Percentiles rank a stretch among this genome's conserved stretches.
Conservation (phyloP, 2,888 invertebrate species). For the Anthrax anthrax region DNA sequence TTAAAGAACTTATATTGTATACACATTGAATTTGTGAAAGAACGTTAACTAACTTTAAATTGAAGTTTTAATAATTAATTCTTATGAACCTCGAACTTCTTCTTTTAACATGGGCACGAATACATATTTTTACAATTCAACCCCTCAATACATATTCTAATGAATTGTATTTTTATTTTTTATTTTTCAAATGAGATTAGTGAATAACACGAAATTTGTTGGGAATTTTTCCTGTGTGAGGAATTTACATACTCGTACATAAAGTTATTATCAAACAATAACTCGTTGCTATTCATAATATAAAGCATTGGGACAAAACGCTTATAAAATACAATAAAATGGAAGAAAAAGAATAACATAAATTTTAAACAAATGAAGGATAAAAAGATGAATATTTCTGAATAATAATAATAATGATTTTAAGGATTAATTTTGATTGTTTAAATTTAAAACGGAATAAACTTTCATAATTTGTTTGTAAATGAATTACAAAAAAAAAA, state of each 20-base stretch:
- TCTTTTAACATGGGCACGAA: neutral
- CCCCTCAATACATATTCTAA: too few relatives aligned
- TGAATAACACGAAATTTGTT: too few relatives aligned
- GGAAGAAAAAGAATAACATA: neutral
- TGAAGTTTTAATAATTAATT: slow-evolving; percentile 17
- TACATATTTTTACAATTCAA: neutral
- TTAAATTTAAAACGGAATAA: neutral
- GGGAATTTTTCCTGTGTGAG: too few relatives aligned
- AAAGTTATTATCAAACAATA: neutral
- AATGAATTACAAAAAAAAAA: too few relatives aligned
- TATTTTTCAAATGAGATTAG: too few relatives aligned
- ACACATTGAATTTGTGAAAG: neutral
- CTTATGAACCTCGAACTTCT: neutral
- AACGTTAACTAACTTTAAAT: slow-evolving; percentile 11
- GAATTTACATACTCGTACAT: too few relatives aligned
- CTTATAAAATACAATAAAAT: too few relatives aligned
- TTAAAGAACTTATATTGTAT: too few relatives aligned
- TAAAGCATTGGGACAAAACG: neutral
- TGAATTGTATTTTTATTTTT: too few relatives aligned
- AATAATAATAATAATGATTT: neutral
- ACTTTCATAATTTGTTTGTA: neutral
- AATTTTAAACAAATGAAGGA: neutral
- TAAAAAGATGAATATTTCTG: neutral
- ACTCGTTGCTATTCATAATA: neutral
- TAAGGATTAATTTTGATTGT: neutral